These are phyloP conservation scores for Cyprinodon tularosa DNA, from an alignment of 2,113 vertebrate species.

Conservation along the genomic window DNA sequence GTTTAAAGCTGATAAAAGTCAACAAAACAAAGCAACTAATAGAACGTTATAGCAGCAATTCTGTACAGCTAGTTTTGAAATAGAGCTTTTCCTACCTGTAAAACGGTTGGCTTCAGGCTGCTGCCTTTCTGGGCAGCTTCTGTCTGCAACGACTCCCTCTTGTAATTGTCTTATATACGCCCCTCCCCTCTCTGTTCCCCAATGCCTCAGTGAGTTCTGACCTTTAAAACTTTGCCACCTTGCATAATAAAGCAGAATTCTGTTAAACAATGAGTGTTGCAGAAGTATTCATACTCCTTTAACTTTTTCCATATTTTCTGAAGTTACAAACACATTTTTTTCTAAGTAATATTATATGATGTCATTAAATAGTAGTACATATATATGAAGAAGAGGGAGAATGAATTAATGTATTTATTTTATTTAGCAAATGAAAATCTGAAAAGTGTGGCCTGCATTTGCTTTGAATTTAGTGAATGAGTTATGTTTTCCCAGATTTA, in stretches of 20 bases:
- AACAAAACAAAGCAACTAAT: neutral
- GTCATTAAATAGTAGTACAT: too few relatives aligned
- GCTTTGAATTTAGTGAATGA: too few relatives aligned
- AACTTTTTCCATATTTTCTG: neutral
- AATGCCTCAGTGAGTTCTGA: neutral
- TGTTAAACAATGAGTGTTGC: neutral
- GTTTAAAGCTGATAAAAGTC: too few relatives aligned
- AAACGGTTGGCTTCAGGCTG: neutral
- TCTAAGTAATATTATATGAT: neutral
- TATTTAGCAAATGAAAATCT: too few relatives aligned
- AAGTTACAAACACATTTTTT: neutral
- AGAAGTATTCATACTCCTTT: neutral
- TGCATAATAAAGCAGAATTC: conserved; percentile 37
- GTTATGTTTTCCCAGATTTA: too few relatives aligned
- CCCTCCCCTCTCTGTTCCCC: conserved; percentile 32
- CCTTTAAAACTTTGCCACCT: conserved; percentile 14
- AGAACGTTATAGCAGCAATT: neutral
- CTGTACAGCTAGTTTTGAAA: too few relatives aligned
- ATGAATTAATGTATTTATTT: too few relatives aligned
- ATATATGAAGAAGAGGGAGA: too few relatives aligned
- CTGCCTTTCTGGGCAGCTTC: conserved; percentile 17
- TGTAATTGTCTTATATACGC: conserved; percentile 45
- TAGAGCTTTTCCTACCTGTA: conserved; percentile 50
- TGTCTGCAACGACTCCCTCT: neutral
- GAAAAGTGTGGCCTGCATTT: too few relatives aligned